Percentiles rank a stretch among this genome's conserved stretches.
Conservation (phyloP, 2,113 vertebrate genomes). For the Raja brachyura region DNA sequence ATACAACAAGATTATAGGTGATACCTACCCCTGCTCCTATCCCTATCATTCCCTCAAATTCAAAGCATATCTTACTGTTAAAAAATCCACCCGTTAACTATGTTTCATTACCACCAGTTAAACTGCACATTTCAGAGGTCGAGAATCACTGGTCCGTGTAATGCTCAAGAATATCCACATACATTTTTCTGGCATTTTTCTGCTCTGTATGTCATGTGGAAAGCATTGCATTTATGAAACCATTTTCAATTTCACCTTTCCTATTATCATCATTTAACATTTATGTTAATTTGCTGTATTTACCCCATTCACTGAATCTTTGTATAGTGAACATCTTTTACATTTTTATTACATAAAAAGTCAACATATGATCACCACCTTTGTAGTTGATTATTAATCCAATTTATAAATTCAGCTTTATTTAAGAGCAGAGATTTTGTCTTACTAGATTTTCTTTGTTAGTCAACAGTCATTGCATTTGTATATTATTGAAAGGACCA, state of each 20-base stretch:
- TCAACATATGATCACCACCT: neutral
- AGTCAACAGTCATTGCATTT: neutral
- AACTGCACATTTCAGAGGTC: neutral
- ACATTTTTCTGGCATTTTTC: conserved; percentile 24
- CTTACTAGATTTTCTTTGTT: neutral
- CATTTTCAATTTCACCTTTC: conserved; percentile 1
- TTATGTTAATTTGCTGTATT: neutral
- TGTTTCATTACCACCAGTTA: neutral
- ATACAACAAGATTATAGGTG: too few relatives aligned
- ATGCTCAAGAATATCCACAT: neutral
- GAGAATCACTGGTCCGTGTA: neutral
- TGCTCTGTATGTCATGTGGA: conserved; percentile 12
- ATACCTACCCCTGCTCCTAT: too few relatives aligned
- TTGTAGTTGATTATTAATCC: neutral
- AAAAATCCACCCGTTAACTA: too few relatives aligned
- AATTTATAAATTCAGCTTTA: neutral
- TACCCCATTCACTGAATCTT: neutral
- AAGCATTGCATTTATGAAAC: neutral
- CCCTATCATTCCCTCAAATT: too few relatives aligned
- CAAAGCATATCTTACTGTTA: too few relatives aligned
- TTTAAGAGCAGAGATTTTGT: neutral
- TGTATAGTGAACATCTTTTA: neutral
- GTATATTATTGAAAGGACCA: neutral
- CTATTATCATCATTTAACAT: neutral
- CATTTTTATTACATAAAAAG: neutral